Percentiles rank a stretch among this genome's conserved stretches.
These are phyloP conservation scores for Lepus timidus DNA, from an alignment of 2,113 vertebrate genomes.

Conservation along the genomic window DNA sequence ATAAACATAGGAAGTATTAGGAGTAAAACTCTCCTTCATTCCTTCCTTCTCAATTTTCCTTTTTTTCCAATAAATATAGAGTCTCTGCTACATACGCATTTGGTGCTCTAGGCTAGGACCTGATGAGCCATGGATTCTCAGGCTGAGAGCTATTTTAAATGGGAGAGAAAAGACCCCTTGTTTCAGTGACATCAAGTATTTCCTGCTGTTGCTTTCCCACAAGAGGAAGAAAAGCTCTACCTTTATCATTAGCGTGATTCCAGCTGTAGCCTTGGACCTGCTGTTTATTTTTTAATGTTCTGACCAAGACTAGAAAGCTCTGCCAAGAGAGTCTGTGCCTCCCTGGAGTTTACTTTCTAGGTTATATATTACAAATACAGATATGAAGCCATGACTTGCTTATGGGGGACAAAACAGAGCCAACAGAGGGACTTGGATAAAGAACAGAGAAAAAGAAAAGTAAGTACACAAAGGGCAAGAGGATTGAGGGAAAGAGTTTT, in stretches of 20 bases:
- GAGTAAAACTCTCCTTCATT: not conserved
- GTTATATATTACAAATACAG: not conserved
- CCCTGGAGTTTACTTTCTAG: not conserved
- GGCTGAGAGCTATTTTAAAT: not conserved
- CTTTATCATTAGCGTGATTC: not conserved
- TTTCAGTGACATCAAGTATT: not conserved
- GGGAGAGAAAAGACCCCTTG: not conserved
- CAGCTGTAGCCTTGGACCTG: not conserved
- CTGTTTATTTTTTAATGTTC: constrained; percentile 14
- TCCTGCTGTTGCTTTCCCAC: not conserved
- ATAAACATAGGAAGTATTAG: not conserved
- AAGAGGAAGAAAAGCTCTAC: not conserved
- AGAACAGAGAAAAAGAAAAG: not conserved
- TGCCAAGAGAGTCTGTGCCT: not conserved
- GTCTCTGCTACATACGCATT: not conserved
- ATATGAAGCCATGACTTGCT: not conserved
- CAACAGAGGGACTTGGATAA: not conserved
- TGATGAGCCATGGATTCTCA: not conserved
- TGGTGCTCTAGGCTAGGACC: not conserved
- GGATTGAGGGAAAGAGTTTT: not conserved
- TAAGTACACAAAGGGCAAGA: not conserved
- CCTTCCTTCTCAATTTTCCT: not conserved
- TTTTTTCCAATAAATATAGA: constrained; percentile 38
- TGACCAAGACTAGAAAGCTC: constrained; percentile 19
- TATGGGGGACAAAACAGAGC: not conserved